Percentiles rank a stretch among this genome's conserved stretches.
Evolutionary conservation across 1,140 invertebrate genomes (phyloP).

Genomic region (Myzus persicae): DNA sequence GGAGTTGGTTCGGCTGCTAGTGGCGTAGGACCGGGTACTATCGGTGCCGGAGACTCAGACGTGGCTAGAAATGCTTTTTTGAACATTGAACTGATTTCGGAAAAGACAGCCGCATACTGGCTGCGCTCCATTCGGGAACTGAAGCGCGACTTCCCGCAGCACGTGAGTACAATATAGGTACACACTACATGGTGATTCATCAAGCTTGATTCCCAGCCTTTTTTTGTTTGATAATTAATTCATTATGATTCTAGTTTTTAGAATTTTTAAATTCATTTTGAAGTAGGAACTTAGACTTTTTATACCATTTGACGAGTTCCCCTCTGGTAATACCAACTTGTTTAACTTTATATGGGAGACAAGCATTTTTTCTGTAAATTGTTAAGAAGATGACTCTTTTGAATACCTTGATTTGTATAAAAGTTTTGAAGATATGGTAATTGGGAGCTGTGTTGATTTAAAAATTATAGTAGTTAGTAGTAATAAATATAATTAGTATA

Average conservation of each 20-base stretch:
- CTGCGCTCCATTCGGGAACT: slow-evolving; percentile 86
- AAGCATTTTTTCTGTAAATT: neutral
- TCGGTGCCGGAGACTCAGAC: slow-evolving; percentile 29
- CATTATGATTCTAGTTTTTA: neutral
- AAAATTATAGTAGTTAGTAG: too few species aligned
- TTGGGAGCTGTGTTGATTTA: too few species aligned
- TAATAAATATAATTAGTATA: too few species aligned
- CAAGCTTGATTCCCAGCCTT: neutral
- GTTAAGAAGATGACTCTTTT: too few species aligned
- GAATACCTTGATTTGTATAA: too few species aligned
- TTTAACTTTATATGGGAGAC: neutral
- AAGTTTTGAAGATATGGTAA: too few species aligned
- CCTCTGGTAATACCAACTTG: neutral
- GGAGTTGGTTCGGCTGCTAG: slow-evolving; percentile 62
- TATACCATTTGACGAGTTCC: neutral
- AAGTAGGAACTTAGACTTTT: neutral
- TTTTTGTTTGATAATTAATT: neutral
- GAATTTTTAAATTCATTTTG: too few species aligned
- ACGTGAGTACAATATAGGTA: slow-evolving; percentile 67
- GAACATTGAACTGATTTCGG: slow-evolving; percentile 98
- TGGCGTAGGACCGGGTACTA: slow-evolving; percentile 70
- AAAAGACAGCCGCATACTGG: slow-evolving; percentile 96
- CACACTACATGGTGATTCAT: neutral
- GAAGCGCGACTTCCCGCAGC: slow-evolving; percentile 89
- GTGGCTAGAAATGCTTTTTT: slow-evolving; percentile 94